Evolutionary conservation across 2,113 vertebrate species (phyloP), one percentile per base, ranked within the genome.

Genomic region (Desmodus rotundus): DNA sequence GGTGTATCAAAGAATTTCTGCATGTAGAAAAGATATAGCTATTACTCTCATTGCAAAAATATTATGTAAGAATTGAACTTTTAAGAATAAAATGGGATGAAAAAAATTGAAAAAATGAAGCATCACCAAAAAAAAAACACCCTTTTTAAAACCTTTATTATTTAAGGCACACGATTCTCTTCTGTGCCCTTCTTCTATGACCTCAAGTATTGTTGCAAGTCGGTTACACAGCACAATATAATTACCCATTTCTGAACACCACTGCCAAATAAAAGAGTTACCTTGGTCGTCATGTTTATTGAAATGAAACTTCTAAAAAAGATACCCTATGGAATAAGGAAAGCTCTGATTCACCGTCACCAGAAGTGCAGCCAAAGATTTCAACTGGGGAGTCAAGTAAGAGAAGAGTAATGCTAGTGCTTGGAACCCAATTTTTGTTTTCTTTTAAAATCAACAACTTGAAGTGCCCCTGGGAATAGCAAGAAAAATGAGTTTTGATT

Each of bases 401-500:
- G 70, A 78, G 80, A 70, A 67, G 20, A 50, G 5, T 16, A 50
- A 58, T 47, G 36, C 67, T 72, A 70, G 17, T 68, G 70, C 81
- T 82, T 4, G 14, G n/a, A 91, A 77, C 11, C 45, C 68, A 36
- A 87, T 65, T 70, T 63, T 88, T 56, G 65, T 61, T 61, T 43
- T 47, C n/a, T 88, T 82, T 89, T 88, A 67, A 87, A 94, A 88
- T 93, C 47, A 88, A 67, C 74, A 93, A 43, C 22, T 91, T 50
- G 86, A 88, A 47, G 50, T 68, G 68, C 82, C 82, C 31, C 38
- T 67, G 47, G 92, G 77, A 78, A 82, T 67, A 47, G 11, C 41
- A 94, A 93, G 70, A 93, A 94, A 97, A 97, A 92, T 82, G 26
- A 95, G 93, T 78, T 94, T 88, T 26, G 7, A 9, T 85, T 91